A percentile compares a stretch with the other conserved stretches of the same genome.
These are phyloP conservation scores for Acipenser transmontanus DNA, from an alignment of 2,797 vertebrate genomes.

Conservation along the genomic window DNA sequence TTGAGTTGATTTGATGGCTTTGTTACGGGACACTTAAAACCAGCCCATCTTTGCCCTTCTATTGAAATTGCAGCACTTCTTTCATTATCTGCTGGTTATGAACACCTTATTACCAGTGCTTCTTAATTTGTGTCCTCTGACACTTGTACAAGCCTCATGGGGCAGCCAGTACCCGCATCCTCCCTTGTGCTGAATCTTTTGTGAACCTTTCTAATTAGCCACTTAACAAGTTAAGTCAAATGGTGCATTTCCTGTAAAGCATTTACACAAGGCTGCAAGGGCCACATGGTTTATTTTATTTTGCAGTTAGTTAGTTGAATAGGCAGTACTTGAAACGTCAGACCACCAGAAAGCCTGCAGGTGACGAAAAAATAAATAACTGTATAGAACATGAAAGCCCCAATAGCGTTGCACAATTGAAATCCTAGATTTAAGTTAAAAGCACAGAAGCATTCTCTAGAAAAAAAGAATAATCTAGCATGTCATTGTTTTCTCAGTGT, in stretches of 20 bases:
- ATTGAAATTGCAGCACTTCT: conserved; percentile 38
- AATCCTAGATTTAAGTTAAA: too few relatives aligned
- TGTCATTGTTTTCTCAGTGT: too few relatives aligned
- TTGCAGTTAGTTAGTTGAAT: conserved; percentile 53
- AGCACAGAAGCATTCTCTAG: too few relatives aligned
- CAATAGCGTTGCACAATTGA: too few relatives aligned
- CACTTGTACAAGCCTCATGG: conserved; percentile 50
- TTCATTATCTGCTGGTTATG: conserved; percentile 34
- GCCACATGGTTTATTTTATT: conserved; percentile 55
- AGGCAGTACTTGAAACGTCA: conserved; percentile 31
- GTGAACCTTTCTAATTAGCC: conserved; percentile 83
- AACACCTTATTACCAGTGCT: conserved; percentile 43
- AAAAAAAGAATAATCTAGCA: too few relatives aligned
- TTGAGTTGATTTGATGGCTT: neutral
- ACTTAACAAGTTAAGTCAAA: conserved; percentile 78
- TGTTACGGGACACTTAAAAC: conserved; percentile 37
- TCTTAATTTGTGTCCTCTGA: conserved; percentile 53
- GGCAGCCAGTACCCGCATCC: conserved; percentile 38
- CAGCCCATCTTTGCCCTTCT: conserved; percentile 32
- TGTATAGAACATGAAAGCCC: too few relatives aligned
- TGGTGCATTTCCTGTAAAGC: conserved; percentile 59
- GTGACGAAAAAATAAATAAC: neutral
- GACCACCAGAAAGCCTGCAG: neutral
- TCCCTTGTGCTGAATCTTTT: conserved; percentile 60
- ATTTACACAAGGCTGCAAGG: conserved; percentile 59